A percentile compares a stretch with the other conserved stretches of the same genome.
Evolutionary conservation across 2,797 vertebrate species (phyloP).

Genomic region (Phataginus tricuspis): DNA sequence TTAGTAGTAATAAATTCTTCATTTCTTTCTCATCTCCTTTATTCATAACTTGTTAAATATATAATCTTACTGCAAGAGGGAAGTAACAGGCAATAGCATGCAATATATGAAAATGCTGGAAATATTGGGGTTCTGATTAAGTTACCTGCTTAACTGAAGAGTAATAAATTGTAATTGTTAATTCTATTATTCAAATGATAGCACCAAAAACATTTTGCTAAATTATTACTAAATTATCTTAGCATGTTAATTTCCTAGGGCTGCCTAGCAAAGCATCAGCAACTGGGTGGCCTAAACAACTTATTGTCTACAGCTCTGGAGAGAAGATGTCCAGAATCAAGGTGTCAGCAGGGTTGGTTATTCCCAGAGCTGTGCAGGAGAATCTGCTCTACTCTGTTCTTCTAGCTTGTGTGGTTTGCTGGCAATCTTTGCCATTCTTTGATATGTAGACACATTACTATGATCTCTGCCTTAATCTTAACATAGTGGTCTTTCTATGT

Average conservation of each 20-base stretch:
- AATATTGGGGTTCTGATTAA: not conserved
- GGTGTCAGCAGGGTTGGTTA: not conserved
- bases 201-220: not conserved
- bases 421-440: not conserved
- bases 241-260: not conserved
- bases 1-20: not conserved
- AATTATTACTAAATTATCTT: not conserved
- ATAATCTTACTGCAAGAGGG: not conserved
- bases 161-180: not conserved
- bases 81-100: not conserved
- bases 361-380: not conserved
- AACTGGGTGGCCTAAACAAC: not conserved
- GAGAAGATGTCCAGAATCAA: not conserved
- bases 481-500: rapidly evolving
- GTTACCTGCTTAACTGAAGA: not conserved
- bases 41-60: not conserved
- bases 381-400: not conserved
- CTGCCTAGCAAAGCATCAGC: not conserved
- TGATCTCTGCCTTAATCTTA: not conserved
- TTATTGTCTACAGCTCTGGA: not conserved
- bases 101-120: not conserved
- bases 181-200: not conserved
- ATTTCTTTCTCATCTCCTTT: not conserved
- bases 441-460: not conserved
- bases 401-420: not conserved